Evolutionary conservation across 2,797 vertebrate species (phyloP).

Genomic region (Cryptoprocta ferox): DNA sequence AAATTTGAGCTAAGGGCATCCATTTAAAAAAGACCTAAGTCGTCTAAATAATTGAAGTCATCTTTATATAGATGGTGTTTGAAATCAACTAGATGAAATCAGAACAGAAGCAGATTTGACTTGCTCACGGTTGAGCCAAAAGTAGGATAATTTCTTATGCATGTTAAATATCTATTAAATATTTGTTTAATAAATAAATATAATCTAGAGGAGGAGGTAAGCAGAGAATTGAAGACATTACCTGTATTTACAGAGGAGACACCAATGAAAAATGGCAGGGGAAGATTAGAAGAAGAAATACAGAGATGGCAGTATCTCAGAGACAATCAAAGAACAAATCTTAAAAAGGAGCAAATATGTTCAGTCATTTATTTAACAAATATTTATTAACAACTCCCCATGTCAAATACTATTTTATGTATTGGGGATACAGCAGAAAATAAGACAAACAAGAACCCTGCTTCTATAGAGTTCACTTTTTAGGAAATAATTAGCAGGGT

Average conservation of each 20-base stretch:
- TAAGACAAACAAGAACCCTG: neutral
- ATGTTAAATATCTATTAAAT: neutral
- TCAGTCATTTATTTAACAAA: neutral
- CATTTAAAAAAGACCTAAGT: neutral
- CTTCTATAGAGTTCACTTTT: neutral
- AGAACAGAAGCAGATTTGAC: neutral
- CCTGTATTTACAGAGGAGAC: neutral
- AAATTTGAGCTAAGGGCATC: neutral
- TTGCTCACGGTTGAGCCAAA: neutral
- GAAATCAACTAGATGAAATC: neutral
- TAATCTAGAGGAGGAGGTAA: neutral
- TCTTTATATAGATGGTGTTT: neutral
- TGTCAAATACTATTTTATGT: neutral
- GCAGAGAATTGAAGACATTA: neutral
- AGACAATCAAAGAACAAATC: neutral
- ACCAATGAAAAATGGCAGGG: neutral
- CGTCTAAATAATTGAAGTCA: neutral
- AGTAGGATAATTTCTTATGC: neutral
- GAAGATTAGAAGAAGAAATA: neutral
- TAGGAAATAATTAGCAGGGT: neutral
- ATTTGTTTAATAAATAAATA: constrained; percentile 6
- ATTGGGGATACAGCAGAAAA: neutral
- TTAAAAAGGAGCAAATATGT: neutral
- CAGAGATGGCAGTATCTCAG: neutral
- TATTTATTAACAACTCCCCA: neutral